These are phyloP conservation scores for Micromys minutus DNA, from an alignment of 2,113 vertebrate genomes.

Conservation along the genomic window DNA sequence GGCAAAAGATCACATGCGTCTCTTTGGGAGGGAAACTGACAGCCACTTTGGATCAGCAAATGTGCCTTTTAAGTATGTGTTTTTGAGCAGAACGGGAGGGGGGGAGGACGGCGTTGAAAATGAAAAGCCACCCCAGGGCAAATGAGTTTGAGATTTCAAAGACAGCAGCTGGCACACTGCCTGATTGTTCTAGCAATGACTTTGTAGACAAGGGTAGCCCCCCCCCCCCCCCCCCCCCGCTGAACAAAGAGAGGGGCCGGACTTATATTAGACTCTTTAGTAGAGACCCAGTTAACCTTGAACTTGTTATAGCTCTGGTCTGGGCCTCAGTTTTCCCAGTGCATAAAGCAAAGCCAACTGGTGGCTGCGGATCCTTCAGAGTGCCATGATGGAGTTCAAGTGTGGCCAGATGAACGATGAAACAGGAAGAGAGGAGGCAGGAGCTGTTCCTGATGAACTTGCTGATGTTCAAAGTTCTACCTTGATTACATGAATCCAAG, in stretches of 20 bases:
- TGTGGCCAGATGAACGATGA: background rate
- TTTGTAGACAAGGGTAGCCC: background rate
- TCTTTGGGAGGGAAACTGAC: constrained; percentile 33
- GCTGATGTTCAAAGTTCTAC: rapidly evolving
- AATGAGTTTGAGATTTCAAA: background rate
- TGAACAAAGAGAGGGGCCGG: background rate
- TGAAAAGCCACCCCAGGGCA: background rate
- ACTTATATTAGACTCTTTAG: background rate
- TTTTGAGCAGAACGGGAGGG: no score
- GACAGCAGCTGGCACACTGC: background rate
- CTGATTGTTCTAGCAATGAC: constrained; percentile 33
- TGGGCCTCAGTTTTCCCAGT: background rate
- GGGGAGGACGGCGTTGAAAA: background rate
- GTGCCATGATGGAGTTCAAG: rapidly evolving
- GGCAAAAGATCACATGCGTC: background rate
- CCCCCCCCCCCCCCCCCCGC: no score
- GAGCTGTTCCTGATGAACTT: rapidly evolving
- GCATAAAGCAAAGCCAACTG: background rate
- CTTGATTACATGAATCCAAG: background rate
- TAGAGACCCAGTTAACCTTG: background rate
- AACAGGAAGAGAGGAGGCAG: no score
- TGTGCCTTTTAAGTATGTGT: background rate
- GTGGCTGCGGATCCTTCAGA: background rate
- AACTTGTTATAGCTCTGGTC: rapidly evolving
- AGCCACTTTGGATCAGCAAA: background rate